Base-by-base conservation (phyloP, 2,113 vertebrate species). In the Rhinogobius similis region DNA sequence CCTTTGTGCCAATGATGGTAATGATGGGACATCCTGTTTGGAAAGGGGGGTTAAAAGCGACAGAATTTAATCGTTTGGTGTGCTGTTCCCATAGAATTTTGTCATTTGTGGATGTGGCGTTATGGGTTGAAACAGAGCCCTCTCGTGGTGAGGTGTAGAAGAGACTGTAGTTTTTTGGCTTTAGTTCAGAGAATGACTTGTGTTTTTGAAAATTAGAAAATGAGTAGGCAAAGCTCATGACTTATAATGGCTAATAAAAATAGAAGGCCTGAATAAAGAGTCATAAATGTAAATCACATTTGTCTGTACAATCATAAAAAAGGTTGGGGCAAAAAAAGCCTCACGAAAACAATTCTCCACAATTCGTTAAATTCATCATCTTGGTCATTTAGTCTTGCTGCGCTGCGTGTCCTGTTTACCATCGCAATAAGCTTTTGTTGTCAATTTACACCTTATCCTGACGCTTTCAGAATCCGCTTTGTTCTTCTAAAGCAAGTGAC, bases 21-120 rank as follows among this genome's bases (percentile, higher is more conserved):
- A 82, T 79, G 27, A 12, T 78, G 77, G 29, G 1, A 66, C 81
- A 82, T 90, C 86, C 82, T 58, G 76, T 87, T 90, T 75, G 65
- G 73, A 81, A 38, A 41, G 69, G 67, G 20, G 32, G 11, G 46
- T 70, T 77, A 66, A 87, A 75, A 86, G 62, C 52, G n/a, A n/a
- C 16, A 44, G 10, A n/a, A 29, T 63, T 52, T 76, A 56, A 64
- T 52, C 6, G 26, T 68, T 58, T 62, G 21, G 8, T 14, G 6
- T 67, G 27, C 46, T 61, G 72, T 73, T 82, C 78, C 86, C 79
- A 71, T 44, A 29, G 72, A 75, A 74, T n/a, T n/a, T n/a, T n/a
- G n/a, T n/a, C n/a, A n/a, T n/a, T n/a, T 10, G 18, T 18, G 52
- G 10, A 29, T 59, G 56, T 59, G 26, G 27, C 7, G 3, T 10